Conservation (phyloP, 2,888 invertebrate genomes). For the Cephus sareptanus region DNA sequence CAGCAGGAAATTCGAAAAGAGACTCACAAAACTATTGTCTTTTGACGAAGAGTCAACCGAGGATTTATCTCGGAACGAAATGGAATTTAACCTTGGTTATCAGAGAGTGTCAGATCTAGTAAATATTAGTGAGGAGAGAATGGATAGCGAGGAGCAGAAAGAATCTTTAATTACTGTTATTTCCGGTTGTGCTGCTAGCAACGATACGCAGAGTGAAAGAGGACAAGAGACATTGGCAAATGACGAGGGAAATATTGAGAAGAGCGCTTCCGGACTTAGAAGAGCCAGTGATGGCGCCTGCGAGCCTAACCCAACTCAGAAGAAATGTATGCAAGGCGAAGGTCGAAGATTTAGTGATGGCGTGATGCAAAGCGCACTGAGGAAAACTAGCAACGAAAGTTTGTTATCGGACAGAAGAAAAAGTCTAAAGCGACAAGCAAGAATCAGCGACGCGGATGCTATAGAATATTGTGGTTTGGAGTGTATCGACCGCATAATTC, state of each 20-base stretch:
- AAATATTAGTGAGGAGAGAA: not conserved
- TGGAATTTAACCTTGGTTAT: not conserved
- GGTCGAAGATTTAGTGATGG: conserved; percentile 53
- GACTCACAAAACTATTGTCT: conserved; percentile 34
- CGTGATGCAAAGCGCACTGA: conserved; percentile 23
- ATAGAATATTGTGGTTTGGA: not conserved
- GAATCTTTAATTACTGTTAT: conserved; percentile 11
- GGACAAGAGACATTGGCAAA: not conserved
- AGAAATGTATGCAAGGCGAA: conserved; percentile 25
- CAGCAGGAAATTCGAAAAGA: conserved; percentile 4
- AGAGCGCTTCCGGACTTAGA: conserved; percentile 26
- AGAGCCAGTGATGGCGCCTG: conserved; percentile 47
- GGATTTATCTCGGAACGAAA: not conserved
- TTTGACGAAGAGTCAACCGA: conserved; percentile 35
- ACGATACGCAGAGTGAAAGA: not conserved
- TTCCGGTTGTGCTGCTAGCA: conserved; percentile 3
- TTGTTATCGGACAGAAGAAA: conserved; percentile 33
- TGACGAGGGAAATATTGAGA: conserved; percentile 8
- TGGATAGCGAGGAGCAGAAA: conserved; percentile 8
- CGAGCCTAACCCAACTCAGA: conserved; percentile 22
- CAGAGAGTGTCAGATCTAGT: not conserved
- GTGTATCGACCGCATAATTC: not conserved
- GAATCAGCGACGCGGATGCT: conserved; percentile 43
- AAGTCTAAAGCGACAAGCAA: conserved; percentile 54
- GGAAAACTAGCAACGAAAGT: conserved; percentile 3